A percentile compares a stretch with the other conserved stretches of the same genome.
These are phyloP conservation scores for Loripinus fragilis DNA, from an alignment of 2,888 invertebrate species.

Conservation along the genomic window DNA sequence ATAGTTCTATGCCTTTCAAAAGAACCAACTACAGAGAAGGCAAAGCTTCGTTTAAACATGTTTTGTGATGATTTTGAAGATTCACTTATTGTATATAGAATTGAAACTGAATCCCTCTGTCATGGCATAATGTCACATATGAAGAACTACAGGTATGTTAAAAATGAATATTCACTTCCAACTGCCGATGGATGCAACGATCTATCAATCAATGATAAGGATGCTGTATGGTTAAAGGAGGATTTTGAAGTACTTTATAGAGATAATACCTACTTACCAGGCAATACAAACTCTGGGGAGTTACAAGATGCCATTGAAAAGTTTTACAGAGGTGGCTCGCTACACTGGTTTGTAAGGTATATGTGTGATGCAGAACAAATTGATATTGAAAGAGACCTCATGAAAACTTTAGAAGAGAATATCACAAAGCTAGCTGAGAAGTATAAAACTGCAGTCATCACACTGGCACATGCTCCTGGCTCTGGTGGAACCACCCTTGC, in stretches of 20 bases:
- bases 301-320: slow-evolving; percentile 50
- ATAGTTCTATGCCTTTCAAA: not conserved
- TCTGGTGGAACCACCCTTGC: slow-evolving; percentile 64
- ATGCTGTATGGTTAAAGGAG: slow-evolving; percentile 54
- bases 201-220: slow-evolving; percentile 30
- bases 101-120: not conserved
- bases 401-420: not conserved
- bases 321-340: slow-evolving; percentile 60
- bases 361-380: slow-evolving; percentile 34
- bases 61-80: slow-evolving; percentile 5
- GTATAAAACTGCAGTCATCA: slow-evolving; percentile 45
- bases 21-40: not conserved
- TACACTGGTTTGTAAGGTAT: slow-evolving; percentile 60
- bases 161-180: slow-evolving; percentile 24
- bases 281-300: slow-evolving; percentile 19
- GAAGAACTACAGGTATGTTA: not conserved
- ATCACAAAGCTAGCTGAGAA: not conserved
- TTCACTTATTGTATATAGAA: not conserved
- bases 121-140: not conserved
- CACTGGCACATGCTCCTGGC: slow-evolving; percentile 62
- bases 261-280: slow-evolving; percentile 35
- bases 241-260: slow-evolving; percentile 59
- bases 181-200: not conserved
- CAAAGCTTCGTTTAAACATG: not conserved
- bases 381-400: slow-evolving; percentile 53